A percentile compares a stretch with the other conserved stretches of the same genome.
Evolutionary conservation across 2,797 vertebrate genomes (phyloP).

Genomic region (Gorsachius magnificus): DNA sequence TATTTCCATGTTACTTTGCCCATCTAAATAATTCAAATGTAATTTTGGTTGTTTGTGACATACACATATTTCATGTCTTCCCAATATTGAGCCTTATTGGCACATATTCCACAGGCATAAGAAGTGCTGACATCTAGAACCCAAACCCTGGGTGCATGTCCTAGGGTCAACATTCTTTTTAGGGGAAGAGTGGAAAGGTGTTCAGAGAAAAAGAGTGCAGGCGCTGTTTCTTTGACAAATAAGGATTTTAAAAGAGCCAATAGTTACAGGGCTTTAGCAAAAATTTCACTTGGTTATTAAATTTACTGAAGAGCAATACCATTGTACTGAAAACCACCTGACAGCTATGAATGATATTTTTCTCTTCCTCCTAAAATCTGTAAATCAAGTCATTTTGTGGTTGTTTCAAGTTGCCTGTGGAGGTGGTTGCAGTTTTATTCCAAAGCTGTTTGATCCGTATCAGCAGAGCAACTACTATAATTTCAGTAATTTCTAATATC

Average conservation of each 20-base stretch:
- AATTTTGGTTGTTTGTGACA: background rate
- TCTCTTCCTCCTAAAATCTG: background rate
- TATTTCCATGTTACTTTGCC: background rate
- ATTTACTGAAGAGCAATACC: background rate
- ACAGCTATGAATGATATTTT: background rate
- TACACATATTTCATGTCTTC: background rate
- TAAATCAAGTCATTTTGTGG: background rate
- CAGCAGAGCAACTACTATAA: background rate
- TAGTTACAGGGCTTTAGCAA: background rate
- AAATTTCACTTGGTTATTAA: background rate
- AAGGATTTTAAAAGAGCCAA: background rate
- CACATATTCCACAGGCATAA: background rate
- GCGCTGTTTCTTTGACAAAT: background rate
- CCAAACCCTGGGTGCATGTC: background rate
- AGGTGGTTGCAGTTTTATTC: background rate
- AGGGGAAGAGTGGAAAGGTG: background rate
- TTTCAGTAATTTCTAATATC: background rate
- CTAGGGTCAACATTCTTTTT: background rate
- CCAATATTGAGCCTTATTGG: background rate
- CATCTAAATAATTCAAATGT: background rate
- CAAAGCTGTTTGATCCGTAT: background rate
- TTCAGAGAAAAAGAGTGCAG: background rate
- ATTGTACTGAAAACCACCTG: background rate
- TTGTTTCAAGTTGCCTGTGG: background rate
- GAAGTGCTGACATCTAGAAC: background rate